A percentile compares a stretch with the other conserved stretches of the same genome.
Evolutionary conservation across 1,140 invertebrate genomes (phyloP).

Genomic region (Diachasmimorpha longicaudata): DNA sequence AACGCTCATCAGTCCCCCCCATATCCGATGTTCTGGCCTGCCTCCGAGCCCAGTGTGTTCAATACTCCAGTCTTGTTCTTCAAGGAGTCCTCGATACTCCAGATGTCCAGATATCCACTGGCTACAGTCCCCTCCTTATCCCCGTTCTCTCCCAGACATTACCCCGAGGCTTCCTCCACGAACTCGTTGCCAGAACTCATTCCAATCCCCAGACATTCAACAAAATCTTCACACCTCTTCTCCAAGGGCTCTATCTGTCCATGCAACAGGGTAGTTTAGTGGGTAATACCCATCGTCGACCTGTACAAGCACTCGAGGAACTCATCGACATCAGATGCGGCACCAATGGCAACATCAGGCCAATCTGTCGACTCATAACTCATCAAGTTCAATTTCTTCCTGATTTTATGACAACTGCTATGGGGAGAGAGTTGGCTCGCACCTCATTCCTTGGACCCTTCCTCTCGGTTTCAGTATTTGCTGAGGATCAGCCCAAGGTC

Average conservation of each 20-base stretch:
- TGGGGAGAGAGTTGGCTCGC: slow-evolving; percentile 82
- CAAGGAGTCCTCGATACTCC: slow-evolving; percentile 64
- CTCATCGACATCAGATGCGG: slow-evolving; percentile 74
- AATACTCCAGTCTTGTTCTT: slow-evolving; percentile 68
- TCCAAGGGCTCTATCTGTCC: slow-evolving; percentile 72
- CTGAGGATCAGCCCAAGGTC: slow-evolving; percentile 87
- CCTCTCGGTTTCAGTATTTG: slow-evolving; percentile 87
- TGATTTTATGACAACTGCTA: slow-evolving; percentile 71
- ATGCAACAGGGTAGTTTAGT: slow-evolving; percentile 76
- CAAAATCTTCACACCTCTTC: slow-evolving; percentile 74
- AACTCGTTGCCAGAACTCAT: slow-evolving; percentile 68
- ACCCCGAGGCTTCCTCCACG: slow-evolving; percentile 72
- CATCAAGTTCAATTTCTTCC: slow-evolving; percentile 79
- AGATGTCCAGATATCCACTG: slow-evolving; percentile 26
- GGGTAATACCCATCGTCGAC: slow-evolving; percentile 73
- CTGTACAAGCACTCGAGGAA: slow-evolving; percentile 71
- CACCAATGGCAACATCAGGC: slow-evolving; percentile 66
- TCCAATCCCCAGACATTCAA: slow-evolving; percentile 65
- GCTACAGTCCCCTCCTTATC: slow-evolving; percentile 65
- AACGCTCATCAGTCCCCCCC: slow-evolving; percentile 69
- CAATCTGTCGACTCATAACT: slow-evolving; percentile 80
- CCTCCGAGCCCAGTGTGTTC: slow-evolving; percentile 70
- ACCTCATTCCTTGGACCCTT: slow-evolving; percentile 90
- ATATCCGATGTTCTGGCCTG: slow-evolving; percentile 65
- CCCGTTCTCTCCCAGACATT: slow-evolving; percentile 70